Evolutionary conservation across 2,888 invertebrate species (phyloP), one percentile per base, ranked within the genome.

Genomic region (Rhagium mordax): DNA sequence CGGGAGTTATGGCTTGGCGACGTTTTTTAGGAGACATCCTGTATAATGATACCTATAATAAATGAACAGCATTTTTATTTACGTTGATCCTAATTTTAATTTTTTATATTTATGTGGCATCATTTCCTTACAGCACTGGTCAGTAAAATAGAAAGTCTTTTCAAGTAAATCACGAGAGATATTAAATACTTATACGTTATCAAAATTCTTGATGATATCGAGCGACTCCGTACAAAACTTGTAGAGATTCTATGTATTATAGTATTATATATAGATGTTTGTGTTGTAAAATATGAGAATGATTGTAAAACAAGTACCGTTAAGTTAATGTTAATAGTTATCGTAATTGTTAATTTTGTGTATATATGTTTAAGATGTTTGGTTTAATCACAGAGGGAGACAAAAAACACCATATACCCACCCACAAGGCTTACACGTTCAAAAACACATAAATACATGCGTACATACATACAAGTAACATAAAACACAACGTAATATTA

Each of bases 361-460:
- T 80, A 74, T 74, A 79, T 72, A 79, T 65, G 71, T 71, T 74
- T 78, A 72, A 70, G 68, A 76, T 55, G 72, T 73, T 74, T 70
- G 70, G 74, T 79, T 77, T 72, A 57, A 68, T 79, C 83, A 83
- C 83, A 84, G 83, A 83, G 85, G 81, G 84, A 85, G 84, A 85
- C 84, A 82, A 83, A 82, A 24, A 80, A 81, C 80, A 79, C 74
- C 76, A 77, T 73, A 77, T 73, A 81, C 77, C 78, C 81, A 81
- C 76, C 81, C 80, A 84, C 84, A 83, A 84, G 83, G 86, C 87
- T 88, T 88, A 88, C 88, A 88, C 88, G 88, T 88, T 88, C 88
- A 88, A 88, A 88, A 88, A 88, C 85, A 88, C 87, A 87, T 87
- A 78, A 79, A 74, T 74, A 82, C 82, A 83, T 82, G 81, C 80